phyloP scores from a whole-genome alignment of 2,888 invertebrate species.

The Tenthredo livida region DNA sequence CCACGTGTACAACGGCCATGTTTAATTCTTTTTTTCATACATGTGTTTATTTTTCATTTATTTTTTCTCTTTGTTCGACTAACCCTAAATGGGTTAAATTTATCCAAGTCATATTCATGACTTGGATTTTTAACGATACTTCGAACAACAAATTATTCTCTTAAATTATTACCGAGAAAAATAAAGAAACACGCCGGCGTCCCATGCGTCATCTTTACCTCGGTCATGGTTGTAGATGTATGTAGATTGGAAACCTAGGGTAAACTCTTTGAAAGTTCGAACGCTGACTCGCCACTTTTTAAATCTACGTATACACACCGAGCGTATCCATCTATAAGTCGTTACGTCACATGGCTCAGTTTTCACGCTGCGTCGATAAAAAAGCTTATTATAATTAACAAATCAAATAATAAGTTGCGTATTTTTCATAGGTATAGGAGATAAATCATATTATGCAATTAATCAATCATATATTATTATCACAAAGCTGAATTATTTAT shows the following conservation, averaged over 20 bases:
- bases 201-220: neutral
- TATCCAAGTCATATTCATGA: slow-evolving; percentile 3
- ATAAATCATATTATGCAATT: neutral
- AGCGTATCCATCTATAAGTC: neutral
- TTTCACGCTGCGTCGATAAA: neutral
- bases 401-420: neutral
- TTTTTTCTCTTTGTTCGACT: neutral
- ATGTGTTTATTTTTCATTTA: neutral
- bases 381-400: neutral
- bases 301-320: neutral
- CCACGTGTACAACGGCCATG: neutral
- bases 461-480: neutral
- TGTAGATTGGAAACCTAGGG: neutral
- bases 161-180: neutral
- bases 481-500: neutral
- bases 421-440: neutral
- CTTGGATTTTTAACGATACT: neutral
- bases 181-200: slow-evolving; percentile 3
- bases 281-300: neutral
- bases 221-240: neutral
- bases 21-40: neutral
- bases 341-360: neutral
- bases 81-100: neutral
- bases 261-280: neutral
- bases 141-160: neutral